phyloP scores from a whole-genome alignment of 2,797 vertebrate genomes.

The Trachops cirrhosus region DNA sequence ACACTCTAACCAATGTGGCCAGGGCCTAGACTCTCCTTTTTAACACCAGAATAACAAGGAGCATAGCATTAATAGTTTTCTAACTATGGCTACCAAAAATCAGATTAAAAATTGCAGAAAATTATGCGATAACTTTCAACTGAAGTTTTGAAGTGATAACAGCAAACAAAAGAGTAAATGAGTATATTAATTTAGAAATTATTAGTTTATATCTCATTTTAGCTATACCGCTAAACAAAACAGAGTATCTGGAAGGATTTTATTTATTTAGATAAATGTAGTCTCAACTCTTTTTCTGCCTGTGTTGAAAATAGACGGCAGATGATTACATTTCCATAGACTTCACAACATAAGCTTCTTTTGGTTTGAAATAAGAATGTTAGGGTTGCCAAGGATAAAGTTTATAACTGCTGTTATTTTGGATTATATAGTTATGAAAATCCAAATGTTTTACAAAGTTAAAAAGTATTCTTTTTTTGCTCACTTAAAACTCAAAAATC shows the following conservation, averaged over 20 bases:
- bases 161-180: slow-evolving; percentile 13
- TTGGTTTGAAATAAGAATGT: slow-evolving; percentile 72
- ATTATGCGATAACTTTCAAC: neutral
- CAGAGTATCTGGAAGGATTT: slow-evolving; percentile 58
- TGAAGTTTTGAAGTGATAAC: neutral
- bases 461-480: slow-evolving; percentile 74
- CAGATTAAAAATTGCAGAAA: neutral
- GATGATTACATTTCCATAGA: slow-evolving; percentile 76
- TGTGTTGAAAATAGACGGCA: slow-evolving; percentile 73
- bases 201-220: slow-evolving; percentile 51
- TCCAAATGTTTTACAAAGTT: slow-evolving; percentile 78
- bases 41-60: neutral
- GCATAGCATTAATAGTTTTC: neutral
- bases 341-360: slow-evolving; percentile 74
- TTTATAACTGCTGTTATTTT: slow-evolving; percentile 79
- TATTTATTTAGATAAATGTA: slow-evolving; percentile 72
- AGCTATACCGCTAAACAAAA: slow-evolving; percentile 49
- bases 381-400: slow-evolving; percentile 72
- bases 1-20: neutral
- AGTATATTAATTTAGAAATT: slow-evolving; percentile 55
- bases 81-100: neutral
- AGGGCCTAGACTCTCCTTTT: neutral
- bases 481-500: slow-evolving; percentile 74
- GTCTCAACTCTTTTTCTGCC: slow-evolving; percentile 61
- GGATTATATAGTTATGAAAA: slow-evolving; percentile 74